phyloP scores from a whole-genome alignment of 1,140 invertebrate species.

The Pseudomyrmex cubaensis region DNA sequence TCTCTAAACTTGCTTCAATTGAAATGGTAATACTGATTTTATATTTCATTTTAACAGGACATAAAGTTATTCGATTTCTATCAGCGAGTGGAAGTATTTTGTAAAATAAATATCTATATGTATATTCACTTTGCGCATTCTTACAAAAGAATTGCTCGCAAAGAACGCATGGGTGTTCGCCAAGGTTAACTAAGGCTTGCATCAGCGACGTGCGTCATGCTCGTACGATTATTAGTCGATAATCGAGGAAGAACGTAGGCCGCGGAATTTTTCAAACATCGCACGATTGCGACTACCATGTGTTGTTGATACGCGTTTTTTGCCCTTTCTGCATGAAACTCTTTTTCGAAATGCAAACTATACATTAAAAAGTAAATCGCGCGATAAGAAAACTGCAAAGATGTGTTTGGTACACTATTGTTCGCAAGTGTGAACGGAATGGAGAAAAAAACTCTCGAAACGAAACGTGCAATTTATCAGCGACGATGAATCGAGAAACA shows the following conservation, averaged over 20 bases:
- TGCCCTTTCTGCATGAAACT: neutral
- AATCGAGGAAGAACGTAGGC: conserved; percentile 63
- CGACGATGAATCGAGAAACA: conserved; percentile 23
- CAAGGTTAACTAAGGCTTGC: conserved; percentile 63
- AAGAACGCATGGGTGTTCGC: conserved; percentile 46
- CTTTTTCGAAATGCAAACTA: no score
- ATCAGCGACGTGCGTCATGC: conserved; percentile 37
- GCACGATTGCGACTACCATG: neutral
- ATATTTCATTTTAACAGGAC: neutral
- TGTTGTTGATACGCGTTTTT: conserved; percentile 17
- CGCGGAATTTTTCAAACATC: conserved; percentile 54
- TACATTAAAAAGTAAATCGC: neutral
- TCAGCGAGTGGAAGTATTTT: neutral
- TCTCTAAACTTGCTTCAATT: neutral
- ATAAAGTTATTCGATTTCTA: neutral
- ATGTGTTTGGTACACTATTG: neutral
- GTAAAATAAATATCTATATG: neutral
- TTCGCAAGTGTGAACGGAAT: conserved; percentile 1
- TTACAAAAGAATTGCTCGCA: conserved; percentile 29
- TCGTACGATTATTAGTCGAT: conserved; percentile 55
- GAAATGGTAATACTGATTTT: neutral
- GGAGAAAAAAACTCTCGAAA: conserved; percentile 5
- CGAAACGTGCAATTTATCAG: conserved; percentile 19
- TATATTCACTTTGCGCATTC: conserved; percentile 8
- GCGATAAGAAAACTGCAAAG: neutral